Evolutionary conservation across 2,113 vertebrate genomes (phyloP).

Genomic region (Datnioides undecimradiatus): DNA sequence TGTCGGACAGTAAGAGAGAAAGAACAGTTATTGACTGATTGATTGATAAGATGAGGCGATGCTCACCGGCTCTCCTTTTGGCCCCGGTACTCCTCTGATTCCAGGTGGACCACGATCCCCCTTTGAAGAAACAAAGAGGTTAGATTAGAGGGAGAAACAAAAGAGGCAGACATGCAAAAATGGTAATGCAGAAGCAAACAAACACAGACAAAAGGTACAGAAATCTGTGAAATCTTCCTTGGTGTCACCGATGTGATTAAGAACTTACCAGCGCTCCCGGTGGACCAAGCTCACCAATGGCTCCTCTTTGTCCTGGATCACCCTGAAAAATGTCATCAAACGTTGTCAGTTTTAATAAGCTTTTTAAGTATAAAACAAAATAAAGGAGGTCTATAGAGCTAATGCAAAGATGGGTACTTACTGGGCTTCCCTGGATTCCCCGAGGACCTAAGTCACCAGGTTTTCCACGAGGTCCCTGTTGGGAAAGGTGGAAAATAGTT

Average conservation of each 20-base stretch:
- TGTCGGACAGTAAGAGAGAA: background rate
- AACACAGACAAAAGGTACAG: too few species aligned
- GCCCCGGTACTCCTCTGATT: slow-evolving; percentile 90
- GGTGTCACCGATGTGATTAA: too few species aligned
- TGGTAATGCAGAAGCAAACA: too few species aligned
- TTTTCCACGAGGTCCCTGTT: slow-evolving; percentile 90
- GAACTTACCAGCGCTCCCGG: slow-evolving; percentile 87
- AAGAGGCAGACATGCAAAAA: too few species aligned
- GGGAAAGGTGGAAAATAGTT: background rate
- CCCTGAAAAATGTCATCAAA: slow-evolving; percentile 82
- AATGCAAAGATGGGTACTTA: slow-evolving; percentile 80
- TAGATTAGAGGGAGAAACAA: background rate
- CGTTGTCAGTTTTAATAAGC: background rate
- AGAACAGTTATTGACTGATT: background rate
- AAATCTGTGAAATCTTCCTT: background rate
- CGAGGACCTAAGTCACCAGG: slow-evolving; percentile 88
- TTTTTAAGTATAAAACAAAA: background rate
- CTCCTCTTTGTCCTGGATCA: slow-evolving; percentile 91
- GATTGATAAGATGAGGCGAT: background rate
- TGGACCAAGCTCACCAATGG: slow-evolving; percentile 90
- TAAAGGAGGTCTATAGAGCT: accelerated
- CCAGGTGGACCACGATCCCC: slow-evolving; percentile 88
- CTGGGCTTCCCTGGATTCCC: slow-evolving; percentile 89
- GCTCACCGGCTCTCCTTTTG: slow-evolving; percentile 93
- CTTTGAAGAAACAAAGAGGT: slow-evolving; percentile 73